Base-by-base conservation (phyloP, 2,797 vertebrate genomes). In the Lacerta bilineata region DNA sequence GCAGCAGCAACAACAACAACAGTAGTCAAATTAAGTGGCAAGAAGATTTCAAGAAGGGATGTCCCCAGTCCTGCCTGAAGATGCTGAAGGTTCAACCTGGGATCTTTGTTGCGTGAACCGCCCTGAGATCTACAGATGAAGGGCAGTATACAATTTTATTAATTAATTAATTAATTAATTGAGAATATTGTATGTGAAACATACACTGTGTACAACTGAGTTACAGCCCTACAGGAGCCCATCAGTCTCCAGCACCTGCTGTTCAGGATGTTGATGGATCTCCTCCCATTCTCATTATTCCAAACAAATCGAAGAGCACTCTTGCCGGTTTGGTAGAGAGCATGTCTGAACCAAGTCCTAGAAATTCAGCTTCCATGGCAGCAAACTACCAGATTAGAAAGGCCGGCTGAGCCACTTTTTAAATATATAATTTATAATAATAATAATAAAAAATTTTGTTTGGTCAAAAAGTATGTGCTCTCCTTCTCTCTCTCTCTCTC, bases 361-460 rank as follows among this genome's bases (percentile, higher is more conserved):
- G 36, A 36, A 55, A 71, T 55, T 29, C 80, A 80, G 43, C 77
- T 80, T 29, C 50, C 69, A 36, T 64, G 68, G 4, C 55, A 80
- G 64, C 29, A 71, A 64, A 23, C 41, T 29, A 64, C 20, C 3
- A 43, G 66, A 80, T 80, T 83, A 27, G 15, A 80, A 89, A 71
- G 41, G 29, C n/a, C 75, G n/a, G 68, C 55, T 80, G 83, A 39
- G 66, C 69, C 41, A 50, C 39, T 80, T 89, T 89, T 80, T 69
- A 46, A 13, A 50, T n/a, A n/a, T n/a, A n/a, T n/a, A n/a, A n/a
- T n/a, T 50, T 3, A 3, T 13, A 13, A 50, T 50, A 13, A 13
- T 50, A 50, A 50, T 50, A 50, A 13, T 50, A 50, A n/a, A n/a
- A n/a, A n/a, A n/a, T n/a, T n/a, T n/a, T n/a, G n/a, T n/a, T n/a